Conservation (phyloP, 2,888 invertebrate genomes). For the Apeira syringaria region DNA sequence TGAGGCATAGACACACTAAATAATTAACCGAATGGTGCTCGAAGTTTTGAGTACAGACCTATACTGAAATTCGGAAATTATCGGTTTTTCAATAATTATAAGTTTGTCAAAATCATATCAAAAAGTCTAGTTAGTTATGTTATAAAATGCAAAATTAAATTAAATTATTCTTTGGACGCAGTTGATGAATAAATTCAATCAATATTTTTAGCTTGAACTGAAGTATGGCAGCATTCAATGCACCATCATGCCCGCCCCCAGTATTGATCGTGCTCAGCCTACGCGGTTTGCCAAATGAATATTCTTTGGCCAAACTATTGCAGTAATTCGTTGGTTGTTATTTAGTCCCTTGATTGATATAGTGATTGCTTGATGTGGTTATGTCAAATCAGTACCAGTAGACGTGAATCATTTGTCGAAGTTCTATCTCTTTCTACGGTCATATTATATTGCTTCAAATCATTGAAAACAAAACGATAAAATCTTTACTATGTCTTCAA, state of each 20-base stretch:
- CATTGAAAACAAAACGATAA: conserved; percentile 36
- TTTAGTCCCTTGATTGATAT: too few species aligned
- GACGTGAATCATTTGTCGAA: conserved; percentile 71
- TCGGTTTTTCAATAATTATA: too few species aligned
- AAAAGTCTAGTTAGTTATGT: too few species aligned
- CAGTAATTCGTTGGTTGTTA: conserved; percentile 52
- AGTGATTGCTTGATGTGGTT: conserved; percentile 48
- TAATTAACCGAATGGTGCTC: too few species aligned
- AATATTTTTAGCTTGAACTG: conserved; percentile 4
- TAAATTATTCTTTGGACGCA: too few species aligned
- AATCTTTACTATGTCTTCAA: conserved; percentile 61
- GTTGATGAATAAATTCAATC: conserved; percentile 1
- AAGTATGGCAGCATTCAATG: conserved; percentile 35
- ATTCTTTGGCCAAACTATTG: conserved; percentile 51
- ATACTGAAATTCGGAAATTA: too few species aligned
- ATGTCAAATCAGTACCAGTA: conserved; percentile 65
- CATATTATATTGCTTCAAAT: conserved; percentile 38
- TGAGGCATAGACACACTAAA: too few species aligned
- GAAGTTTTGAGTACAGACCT: too few species aligned
- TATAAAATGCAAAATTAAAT: too few species aligned
- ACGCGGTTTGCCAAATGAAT: conserved; percentile 34
- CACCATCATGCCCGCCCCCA: conserved; percentile 13
- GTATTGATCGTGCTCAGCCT: conserved; percentile 63
- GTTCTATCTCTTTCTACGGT: too few species aligned
- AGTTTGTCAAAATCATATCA: too few species aligned